Evolutionary conservation across 2,113 vertebrate species (phyloP), one percentile per base, ranked within the genome.

Genomic region (Apodemus speciosus): DNA sequence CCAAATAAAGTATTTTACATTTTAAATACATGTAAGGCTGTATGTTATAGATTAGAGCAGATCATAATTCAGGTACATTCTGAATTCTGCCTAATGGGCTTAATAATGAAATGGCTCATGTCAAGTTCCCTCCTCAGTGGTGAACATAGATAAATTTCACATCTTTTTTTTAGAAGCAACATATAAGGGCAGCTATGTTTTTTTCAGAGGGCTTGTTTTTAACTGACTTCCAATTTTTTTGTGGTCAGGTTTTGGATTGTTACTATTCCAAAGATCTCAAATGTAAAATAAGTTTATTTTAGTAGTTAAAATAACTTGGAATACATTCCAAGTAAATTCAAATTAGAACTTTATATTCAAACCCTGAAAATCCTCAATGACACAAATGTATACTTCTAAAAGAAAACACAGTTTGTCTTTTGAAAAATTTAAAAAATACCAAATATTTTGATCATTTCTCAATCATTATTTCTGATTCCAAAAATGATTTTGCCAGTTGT

Each of bases 371-470:
- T 85, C 85, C 66, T 80, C 66, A 86, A 51, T 81, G 58, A 87
- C 56, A 88, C 27, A 94, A 68, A 94, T 49, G 87, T 3, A 94
- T 15, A 88, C 11, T 81, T 56, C 71, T 92, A 85, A 93, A 90
- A 77, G 49, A 90, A 93, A 93, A 85, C 21, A 10, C 81, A 75
- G 53, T 64, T 43, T 93, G 23, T 90, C 66, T 94, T 93, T 79
- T 60, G 3, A 75, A 92, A 88, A 10, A 66, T 96, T 43, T 89
- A 35, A 92, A 84, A 46, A 90, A 91, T 40, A 95, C 4, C 75
- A 92, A 88, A 73, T 94, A 46, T 92, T 95, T 88, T 94, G 90
- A 97, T 86, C 86, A 85, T 77, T 81, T 89, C 56, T 51, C 58
- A 58, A 43, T 38, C 86, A n/a, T 95, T 95, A 89, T 95, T 69